Evolutionary conservation across 1,140 invertebrate genomes (phyloP).

Genomic region (Drosophila auraria): DNA sequence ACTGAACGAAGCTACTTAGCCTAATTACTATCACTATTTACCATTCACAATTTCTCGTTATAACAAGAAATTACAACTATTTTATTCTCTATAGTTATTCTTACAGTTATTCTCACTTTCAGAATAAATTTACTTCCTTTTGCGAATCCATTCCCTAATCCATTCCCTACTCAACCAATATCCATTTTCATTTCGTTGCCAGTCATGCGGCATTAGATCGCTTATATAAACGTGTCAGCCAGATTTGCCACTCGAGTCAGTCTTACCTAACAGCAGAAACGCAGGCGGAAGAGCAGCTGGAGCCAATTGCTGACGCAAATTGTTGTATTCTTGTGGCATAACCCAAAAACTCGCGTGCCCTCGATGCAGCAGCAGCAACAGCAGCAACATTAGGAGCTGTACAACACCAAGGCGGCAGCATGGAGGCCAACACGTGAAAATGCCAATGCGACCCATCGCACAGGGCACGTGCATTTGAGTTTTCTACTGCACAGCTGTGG

Average conservation of each 20-base stretch:
- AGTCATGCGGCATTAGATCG: conserved; percentile 34
- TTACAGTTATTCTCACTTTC: no score
- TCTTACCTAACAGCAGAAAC: conserved; percentile 42
- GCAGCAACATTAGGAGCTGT: conserved; percentile 25
- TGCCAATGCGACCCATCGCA: conserved; percentile 21
- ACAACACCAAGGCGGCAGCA: conserved; percentile 26
- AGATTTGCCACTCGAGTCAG: conserved; percentile 22
- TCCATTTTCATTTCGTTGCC: conserved; percentile 12
- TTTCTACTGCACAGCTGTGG: not conserved
- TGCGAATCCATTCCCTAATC: not conserved
- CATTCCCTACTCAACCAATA: not conserved
- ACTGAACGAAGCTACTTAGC: no score
- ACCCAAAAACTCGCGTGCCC: conserved; percentile 59
- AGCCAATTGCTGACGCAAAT: conserved; percentile 72
- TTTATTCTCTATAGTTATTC: no score
- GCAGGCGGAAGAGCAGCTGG: conserved; percentile 22
- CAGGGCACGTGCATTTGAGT: conserved; percentile 47
- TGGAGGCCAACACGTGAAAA: conserved; percentile 66
- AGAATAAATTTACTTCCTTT: not conserved
- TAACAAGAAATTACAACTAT: no score
- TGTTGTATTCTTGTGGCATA: conserved; percentile 71
- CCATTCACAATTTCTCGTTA: no score
- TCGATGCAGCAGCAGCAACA: conserved; percentile 14
- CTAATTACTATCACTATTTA: no score
- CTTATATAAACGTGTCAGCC: conserved; percentile 48